phyloP scores from a whole-genome alignment of 2,888 invertebrate genomes.

The Pelosia muscerda region DNA sequence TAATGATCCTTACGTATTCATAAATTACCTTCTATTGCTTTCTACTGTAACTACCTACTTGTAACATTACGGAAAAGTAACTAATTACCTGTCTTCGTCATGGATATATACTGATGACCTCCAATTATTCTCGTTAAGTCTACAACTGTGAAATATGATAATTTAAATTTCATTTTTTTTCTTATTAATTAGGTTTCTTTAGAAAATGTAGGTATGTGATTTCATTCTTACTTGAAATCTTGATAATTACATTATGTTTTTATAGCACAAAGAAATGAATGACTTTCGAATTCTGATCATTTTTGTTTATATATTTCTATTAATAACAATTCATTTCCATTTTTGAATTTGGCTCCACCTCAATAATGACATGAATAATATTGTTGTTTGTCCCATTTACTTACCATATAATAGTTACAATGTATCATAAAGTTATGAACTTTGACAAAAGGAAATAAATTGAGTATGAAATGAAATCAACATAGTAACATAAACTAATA shows the following conservation, averaged over 20 bases:
- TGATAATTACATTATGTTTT: not conserved
- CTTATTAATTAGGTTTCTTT: not conserved
- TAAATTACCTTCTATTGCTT: slow-evolving; percentile 43
- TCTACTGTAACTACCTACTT: slow-evolving; percentile 10
- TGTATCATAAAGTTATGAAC: not conserved
- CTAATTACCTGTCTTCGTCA: not conserved
- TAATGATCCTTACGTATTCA: slow-evolving; percentile 9
- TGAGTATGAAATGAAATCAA: not conserved
- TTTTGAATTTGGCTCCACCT: not conserved
- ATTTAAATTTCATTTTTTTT: not conserved
- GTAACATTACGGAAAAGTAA: slow-evolving; percentile 7
- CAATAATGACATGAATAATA: not conserved
- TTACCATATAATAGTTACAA: not conserved
- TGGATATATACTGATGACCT: slow-evolving; percentile 7
- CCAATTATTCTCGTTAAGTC: slow-evolving; percentile 2
- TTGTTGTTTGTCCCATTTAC: not conserved
- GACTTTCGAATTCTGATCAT: not conserved
- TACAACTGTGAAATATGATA: not conserved
- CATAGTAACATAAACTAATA: too few relatives aligned
- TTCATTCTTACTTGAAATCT: too few relatives aligned
- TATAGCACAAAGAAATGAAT: not conserved
- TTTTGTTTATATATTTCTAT: not conserved
- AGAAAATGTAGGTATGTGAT: not conserved
- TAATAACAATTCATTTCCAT: not conserved
- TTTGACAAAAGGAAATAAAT: not conserved